These are phyloP conservation scores for Brachionus sp. DNA, from an alignment of 1,140 invertebrate species.

Conservation along the genomic window DNA sequence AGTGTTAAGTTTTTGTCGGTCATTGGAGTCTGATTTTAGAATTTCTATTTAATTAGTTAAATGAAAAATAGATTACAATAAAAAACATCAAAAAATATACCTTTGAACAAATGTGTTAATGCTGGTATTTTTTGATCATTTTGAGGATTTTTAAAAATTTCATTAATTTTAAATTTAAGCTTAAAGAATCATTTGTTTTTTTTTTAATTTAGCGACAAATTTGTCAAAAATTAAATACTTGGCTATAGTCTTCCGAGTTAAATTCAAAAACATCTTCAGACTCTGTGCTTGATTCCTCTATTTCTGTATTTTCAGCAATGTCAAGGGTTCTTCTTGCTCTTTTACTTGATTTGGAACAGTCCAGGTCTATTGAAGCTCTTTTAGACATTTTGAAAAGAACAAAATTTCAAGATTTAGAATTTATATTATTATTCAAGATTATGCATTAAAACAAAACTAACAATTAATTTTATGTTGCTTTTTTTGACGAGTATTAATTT, in stretches of 20 bases:
- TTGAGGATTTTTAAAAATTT: not conserved
- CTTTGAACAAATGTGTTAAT: conserved; percentile 13
- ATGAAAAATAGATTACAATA: not conserved
- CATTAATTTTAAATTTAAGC: not conserved
- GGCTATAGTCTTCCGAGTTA: not conserved
- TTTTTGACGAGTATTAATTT: not conserved
- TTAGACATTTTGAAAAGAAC: not conserved
- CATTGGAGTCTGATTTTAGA: not conserved
- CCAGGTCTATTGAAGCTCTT: conserved; percentile 8
- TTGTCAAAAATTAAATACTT: not conserved
- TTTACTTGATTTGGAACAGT: not conserved
- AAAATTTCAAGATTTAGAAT: not conserved
- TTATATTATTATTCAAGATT: not conserved
- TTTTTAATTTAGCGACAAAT: not conserved
- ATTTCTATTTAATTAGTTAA: not conserved
- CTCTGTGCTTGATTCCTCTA: not conserved
- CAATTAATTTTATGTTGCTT: not conserved
- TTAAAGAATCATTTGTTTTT: not conserved
- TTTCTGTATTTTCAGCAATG: not conserved
- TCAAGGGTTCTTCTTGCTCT: conserved; percentile 23
- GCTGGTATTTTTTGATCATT: not conserved
- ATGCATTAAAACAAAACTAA: not conserved
- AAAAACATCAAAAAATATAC: not conserved
- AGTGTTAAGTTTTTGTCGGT: not conserved
- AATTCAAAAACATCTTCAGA: conserved; percentile 11